phyloP scores from a whole-genome alignment of 1,140 invertebrate genomes.

The Musca vetustissima region DNA sequence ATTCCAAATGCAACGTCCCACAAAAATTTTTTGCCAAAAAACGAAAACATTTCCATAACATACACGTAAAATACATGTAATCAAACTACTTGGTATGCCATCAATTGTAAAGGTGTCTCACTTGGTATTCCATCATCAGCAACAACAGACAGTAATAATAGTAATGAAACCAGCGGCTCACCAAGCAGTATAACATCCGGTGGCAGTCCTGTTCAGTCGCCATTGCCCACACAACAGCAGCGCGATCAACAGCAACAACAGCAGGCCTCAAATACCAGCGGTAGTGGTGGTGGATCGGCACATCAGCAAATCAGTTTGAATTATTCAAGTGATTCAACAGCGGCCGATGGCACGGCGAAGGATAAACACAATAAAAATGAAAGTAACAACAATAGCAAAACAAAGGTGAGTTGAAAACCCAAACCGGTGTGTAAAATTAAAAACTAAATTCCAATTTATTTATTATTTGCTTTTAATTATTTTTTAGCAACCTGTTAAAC shows the following conservation, averaged over 20 bases:
- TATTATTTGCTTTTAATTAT: background rate
- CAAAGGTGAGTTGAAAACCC: slow-evolving; percentile 40
- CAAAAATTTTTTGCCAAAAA: slow-evolving; percentile 10
- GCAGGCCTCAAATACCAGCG: slow-evolving; percentile 38
- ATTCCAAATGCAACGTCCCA: slow-evolving; percentile 7
- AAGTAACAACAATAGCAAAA: slow-evolving; percentile 51
- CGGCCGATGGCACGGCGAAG: slow-evolving; percentile 66
- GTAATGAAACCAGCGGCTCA: slow-evolving; percentile 77
- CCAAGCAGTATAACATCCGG: slow-evolving; percentile 79
- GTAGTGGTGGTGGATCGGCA: slow-evolving; percentile 33
- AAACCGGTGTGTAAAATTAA: no score
- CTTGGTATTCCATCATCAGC: slow-evolving; percentile 70
- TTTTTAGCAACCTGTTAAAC: slow-evolving; percentile 67
- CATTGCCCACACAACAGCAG: slow-evolving; percentile 47
- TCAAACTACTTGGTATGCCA: slow-evolving; percentile 16
- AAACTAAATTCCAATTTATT: no score
- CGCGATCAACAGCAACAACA: slow-evolving; percentile 30
- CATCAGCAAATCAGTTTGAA: slow-evolving; percentile 58
- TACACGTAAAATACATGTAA: slow-evolving; percentile 20
- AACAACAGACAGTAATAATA: slow-evolving; percentile 80
- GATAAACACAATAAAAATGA: slow-evolving; percentile 70
- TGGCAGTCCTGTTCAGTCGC: slow-evolving; percentile 60
- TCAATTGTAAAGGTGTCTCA: slow-evolving; percentile 33
- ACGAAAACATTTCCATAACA: slow-evolving; percentile 20
- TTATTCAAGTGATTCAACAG: slow-evolving; percentile 72